Evolutionary conservation across 1,140 invertebrate genomes (phyloP).

Genomic region (Catajapyx aquilonaris): DNA sequence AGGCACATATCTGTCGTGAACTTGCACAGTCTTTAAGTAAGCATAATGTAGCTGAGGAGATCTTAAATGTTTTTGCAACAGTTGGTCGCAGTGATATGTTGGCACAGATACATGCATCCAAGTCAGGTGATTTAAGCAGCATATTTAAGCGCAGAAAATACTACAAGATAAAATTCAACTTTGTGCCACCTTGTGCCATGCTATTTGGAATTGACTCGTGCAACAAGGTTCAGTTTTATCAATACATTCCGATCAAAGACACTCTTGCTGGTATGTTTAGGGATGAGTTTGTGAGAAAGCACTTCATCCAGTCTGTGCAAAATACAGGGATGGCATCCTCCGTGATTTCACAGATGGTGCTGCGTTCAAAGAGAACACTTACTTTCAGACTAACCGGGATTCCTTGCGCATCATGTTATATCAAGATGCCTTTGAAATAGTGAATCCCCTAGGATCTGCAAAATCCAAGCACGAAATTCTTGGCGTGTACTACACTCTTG

Average conservation of each 20-base stretch:
- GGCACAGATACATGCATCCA: no score
- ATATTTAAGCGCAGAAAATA: no score
- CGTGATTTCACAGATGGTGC: conserved; percentile 15
- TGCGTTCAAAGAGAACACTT: conserved; percentile 13
- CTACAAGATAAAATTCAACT: no score
- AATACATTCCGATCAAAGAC: neutral
- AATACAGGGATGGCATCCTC: neutral
- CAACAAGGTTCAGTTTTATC: neutral
- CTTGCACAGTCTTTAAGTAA: no score
- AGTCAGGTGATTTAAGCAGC: no score
- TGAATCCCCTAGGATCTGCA: conserved; percentile 16
- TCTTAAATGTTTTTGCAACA: no score
- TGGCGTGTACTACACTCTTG: conserved; percentile 17
- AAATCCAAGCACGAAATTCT: conserved; percentile 18
- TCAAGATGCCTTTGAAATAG: conserved; percentile 18
- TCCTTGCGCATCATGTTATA: conserved; percentile 17
- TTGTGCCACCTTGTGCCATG: no score
- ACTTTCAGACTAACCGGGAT: conserved; percentile 15
- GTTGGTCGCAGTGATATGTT: no score
- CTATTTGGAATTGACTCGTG: no score
- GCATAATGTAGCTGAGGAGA: no score
- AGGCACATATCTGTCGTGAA: no score
- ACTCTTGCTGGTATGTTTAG: neutral
- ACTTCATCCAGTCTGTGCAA: neutral
- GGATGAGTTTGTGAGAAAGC: neutral